These are phyloP conservation scores for Uloborus diversus DNA, from an alignment of 1,140 invertebrate genomes.

Conservation along the genomic window DNA sequence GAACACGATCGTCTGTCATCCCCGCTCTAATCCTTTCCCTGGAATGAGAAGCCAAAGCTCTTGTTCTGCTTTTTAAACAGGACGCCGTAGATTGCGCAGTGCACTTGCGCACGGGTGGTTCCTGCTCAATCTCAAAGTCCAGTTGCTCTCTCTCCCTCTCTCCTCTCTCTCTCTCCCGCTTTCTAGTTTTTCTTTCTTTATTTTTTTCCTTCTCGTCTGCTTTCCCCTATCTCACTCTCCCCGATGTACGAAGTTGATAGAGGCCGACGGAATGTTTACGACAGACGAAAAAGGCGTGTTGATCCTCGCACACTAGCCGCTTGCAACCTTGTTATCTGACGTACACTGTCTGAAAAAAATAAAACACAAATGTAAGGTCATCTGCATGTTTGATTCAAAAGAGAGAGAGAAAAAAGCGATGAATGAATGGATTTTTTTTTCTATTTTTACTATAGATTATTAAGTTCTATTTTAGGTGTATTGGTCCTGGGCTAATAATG, in stretches of 20 bases:
- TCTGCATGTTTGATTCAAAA: no score
- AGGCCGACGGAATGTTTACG: not conserved
- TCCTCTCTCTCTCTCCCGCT: not conserved
- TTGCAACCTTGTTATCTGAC: no score
- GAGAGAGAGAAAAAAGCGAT: no score
- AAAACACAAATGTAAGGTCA: no score
- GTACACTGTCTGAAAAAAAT: no score
- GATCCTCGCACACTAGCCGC: not conserved
- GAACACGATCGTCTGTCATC: no score
- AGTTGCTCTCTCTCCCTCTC: not conserved
- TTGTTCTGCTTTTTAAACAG: conserved; percentile 23
- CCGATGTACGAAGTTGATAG: not conserved
- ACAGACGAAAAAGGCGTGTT: not conserved
- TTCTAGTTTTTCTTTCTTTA: not conserved
- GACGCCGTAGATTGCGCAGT: conserved; percentile 31
- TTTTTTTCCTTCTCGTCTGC: not conserved
- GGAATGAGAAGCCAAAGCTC: not conserved
- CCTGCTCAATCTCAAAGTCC: conserved; percentile 20
- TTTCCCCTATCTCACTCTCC: not conserved
- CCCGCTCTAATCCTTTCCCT: not conserved
- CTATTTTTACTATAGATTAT: no score
- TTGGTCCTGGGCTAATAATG: no score
- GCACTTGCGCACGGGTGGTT: not conserved
- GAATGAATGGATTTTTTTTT: no score
- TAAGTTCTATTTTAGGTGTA: no score